phyloP scores from a whole-genome alignment of 2,113 vertebrate species.

The Epinephelus lanceolatus region DNA sequence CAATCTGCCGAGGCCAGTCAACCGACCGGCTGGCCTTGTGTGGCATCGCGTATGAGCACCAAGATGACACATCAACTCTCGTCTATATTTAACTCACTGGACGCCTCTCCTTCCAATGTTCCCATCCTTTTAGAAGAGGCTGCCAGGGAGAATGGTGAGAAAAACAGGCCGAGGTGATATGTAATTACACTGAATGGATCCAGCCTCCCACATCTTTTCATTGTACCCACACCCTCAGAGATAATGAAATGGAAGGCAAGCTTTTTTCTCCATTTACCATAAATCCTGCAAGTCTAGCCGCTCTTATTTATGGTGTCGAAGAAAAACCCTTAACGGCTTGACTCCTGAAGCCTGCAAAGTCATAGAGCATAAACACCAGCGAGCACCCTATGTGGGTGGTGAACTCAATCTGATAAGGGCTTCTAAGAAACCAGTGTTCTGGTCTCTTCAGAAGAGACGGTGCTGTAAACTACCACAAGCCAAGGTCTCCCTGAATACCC shows the following conservation, averaged over 20 bases:
- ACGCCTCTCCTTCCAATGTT: conserved; percentile 72
- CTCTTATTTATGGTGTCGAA: conserved; percentile 68
- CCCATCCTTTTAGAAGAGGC: conserved; percentile 72
- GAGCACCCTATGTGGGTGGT: conserved; percentile 54
- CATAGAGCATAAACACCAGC: conserved; percentile 54
- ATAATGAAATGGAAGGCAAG: conserved; percentile 72
- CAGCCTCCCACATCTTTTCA: conserved; percentile 69
- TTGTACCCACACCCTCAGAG: conserved; percentile 58
- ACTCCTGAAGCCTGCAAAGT: conserved; percentile 44
- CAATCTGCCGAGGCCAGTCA: conserved; percentile 67
- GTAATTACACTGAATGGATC: conserved; percentile 78
- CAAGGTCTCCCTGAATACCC: conserved; percentile 25
- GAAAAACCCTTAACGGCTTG: conserved; percentile 44
- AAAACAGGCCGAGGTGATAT: conserved; percentile 72
- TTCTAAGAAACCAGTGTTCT: conserved; percentile 40
- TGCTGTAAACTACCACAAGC: conserved; percentile 46
- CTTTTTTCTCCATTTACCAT: conserved; percentile 56
- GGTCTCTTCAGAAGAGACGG: conserved; percentile 16
- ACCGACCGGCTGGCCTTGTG: conserved; percentile 56
- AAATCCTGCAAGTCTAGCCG: conserved; percentile 57
- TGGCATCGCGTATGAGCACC: conserved; percentile 63
- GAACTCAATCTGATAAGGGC: conserved; percentile 67
- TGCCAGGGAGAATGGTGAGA: conserved; percentile 67
- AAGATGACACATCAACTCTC: conserved; percentile 74
- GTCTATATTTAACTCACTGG: conserved; percentile 80